A percentile compares a stretch with the other conserved stretches of the same genome.
Conservation (phyloP, 2,797 vertebrate species). For the Oreortyx pictus region DNA sequence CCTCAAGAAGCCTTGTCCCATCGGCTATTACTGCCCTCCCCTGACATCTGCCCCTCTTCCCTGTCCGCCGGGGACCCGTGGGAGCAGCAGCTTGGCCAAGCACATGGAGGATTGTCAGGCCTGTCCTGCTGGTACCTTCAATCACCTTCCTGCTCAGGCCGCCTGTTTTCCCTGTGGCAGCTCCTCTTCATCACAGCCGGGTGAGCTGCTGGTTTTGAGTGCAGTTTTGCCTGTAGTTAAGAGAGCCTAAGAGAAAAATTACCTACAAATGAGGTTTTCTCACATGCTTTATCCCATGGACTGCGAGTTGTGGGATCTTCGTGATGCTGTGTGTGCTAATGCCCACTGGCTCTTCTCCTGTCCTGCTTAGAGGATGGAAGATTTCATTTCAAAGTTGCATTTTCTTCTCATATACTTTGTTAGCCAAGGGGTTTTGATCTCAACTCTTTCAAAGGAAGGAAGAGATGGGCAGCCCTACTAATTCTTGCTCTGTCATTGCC, state of each 20-base stretch:
- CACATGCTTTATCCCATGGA: rapidly evolving
- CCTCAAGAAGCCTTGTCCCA: constrained; percentile 81
- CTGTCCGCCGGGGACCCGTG: constrained; percentile 88
- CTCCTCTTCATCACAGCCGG: constrained; percentile 85
- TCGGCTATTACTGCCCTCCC: constrained; percentile 86
- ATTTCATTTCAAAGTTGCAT: not conserved
- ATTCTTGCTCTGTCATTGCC: not conserved
- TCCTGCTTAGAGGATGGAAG: not conserved
- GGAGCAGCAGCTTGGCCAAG: constrained; percentile 77
- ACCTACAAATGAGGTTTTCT: not conserved
- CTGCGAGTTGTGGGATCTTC: not conserved
- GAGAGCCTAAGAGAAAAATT: not conserved
- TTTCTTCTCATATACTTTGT: not conserved
- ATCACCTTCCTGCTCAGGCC: constrained; percentile 84
- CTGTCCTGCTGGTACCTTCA: constrained; percentile 90
- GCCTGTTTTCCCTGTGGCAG: constrained; percentile 93
- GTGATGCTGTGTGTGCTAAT: not conserved
- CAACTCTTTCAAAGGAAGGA: not conserved
- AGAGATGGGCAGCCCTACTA: not conserved
- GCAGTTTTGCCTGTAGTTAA: not conserved
- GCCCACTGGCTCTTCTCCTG: not conserved
- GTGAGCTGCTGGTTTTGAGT: constrained; percentile 69
- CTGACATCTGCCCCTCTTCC: constrained; percentile 78
- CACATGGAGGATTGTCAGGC: constrained; percentile 79
- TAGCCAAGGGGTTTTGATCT: not conserved